Base-by-base conservation (phyloP, 2,797 vertebrate species). In the Pangasius sanitwongsei region DNA sequence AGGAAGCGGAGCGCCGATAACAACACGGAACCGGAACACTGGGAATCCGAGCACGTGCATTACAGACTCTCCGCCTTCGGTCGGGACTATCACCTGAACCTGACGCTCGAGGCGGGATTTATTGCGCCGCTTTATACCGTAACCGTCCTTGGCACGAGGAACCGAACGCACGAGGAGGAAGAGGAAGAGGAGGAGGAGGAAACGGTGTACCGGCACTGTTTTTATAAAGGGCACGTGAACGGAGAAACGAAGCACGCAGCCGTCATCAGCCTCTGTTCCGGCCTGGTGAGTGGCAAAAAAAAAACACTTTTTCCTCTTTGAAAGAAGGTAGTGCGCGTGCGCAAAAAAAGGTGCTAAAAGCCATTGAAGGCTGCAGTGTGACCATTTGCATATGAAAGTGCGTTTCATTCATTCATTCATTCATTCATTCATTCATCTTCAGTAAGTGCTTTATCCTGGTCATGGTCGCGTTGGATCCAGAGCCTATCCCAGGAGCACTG, bases 221-320 rank as follows among this genome's bases (percentile, higher is more conserved):
- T 99, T 93, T 99, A 99, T 94, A 97, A 95, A 93, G 99, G 99
- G 92, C 97, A 97, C 93, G 98, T 99, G 92, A 99, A 99, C 83
- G 96, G 97, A 90, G 94, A 97, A 86, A 93, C 95, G 61, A 96
- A 97, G 91, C 97, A 98, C 94, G 97, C 97, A 77, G 98, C 98
- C 65, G 97, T 98, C 90, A 98, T 99, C 96, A 99, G 98, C 93
- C 96, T 99, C 93, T 99, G 99, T 95, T 97, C 99, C 82, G 99
- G 99, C 92, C 97, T 99, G 98, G 99, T 99, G 96, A 99, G 98
- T 96, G 59, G 8, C 2, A 31, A 44, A 25, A 37, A 37, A 37
- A 70, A 63, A 25, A 34, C 55, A 28, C 4, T 37, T 81, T 59
- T 34, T 16, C 53, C 34, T 15, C 6, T 18, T 77, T 34, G 28